Percentiles rank a stretch among this genome's conserved stretches.
Conservation (phyloP, 1,140 invertebrate species). For the Ceratina japonica region DNA sequence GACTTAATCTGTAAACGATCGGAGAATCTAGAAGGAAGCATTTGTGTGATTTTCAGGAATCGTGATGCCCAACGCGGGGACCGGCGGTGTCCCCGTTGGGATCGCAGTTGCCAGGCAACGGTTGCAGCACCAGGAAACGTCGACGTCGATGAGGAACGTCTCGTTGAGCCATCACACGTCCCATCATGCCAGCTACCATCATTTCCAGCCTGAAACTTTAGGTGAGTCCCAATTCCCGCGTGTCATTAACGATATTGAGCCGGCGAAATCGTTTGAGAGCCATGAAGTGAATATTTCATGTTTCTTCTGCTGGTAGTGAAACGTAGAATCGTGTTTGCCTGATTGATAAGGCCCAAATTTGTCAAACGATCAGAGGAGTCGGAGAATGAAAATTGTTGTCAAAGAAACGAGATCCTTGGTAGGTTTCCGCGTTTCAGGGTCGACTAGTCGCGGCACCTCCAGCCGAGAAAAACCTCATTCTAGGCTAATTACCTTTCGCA, state of each 20-base stretch:
- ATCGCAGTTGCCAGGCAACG: constrained; percentile 92
- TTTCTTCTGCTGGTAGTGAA: too few relatives aligned
- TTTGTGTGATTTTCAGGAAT: constrained; percentile 64
- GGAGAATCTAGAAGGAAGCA: too few relatives aligned
- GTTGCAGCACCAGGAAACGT: constrained; percentile 82
- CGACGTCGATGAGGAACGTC: constrained; percentile 78
- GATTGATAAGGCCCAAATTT: too few relatives aligned
- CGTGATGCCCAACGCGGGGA: constrained; percentile 72
- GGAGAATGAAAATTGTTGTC: too few relatives aligned
- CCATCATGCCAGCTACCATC: constrained; percentile 76
- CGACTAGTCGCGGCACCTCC: background rate
- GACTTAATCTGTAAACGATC: too few relatives aligned
- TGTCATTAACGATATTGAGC: too few relatives aligned
- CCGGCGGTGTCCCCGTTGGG: constrained; percentile 87
- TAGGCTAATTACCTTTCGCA: constrained; percentile 47
- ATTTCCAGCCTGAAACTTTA: constrained; percentile 75
- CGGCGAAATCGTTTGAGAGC: too few relatives aligned
- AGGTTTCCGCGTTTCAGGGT: constrained; percentile 24
- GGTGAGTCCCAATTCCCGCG: constrained; percentile 63
- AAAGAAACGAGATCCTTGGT: too few relatives aligned
- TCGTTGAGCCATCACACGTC: constrained; percentile 76
- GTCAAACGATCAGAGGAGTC: too few relatives aligned
- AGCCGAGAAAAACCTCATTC: constrained; percentile 37
- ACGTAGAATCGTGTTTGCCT: background rate
- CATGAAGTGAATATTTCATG: too few relatives aligned